A percentile compares a stretch with the other conserved stretches of the same genome.
Evolutionary conservation across 2,797 vertebrate species (phyloP).

Genomic region (Amniataba percoides): DNA sequence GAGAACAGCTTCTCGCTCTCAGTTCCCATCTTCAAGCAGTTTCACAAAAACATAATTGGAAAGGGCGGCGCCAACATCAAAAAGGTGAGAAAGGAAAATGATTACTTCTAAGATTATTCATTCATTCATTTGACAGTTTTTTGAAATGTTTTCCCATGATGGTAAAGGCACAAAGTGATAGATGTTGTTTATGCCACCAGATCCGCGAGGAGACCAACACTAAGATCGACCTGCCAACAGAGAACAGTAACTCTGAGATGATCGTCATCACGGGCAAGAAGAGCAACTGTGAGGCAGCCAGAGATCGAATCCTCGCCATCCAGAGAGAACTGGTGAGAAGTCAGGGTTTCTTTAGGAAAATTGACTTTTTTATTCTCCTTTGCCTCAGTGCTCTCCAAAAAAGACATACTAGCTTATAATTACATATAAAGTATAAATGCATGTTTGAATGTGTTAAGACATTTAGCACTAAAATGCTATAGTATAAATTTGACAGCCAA

Average conservation of each 20-base stretch:
- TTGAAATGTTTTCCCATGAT: background rate
- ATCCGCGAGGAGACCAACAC: slow-evolving; percentile 90
- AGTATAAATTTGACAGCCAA: background rate
- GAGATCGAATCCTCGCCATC: slow-evolving; percentile 87
- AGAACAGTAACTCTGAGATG: slow-evolving; percentile 89
- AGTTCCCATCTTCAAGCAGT: slow-evolving; percentile 89
- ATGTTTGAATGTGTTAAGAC: no score
- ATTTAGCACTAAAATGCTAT: no score
- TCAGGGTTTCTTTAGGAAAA: background rate
- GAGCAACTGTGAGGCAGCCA: slow-evolving; percentile 87
- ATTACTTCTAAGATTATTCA: background rate
- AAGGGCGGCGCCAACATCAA: slow-evolving; percentile 90
- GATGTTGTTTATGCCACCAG: slow-evolving; percentile 61
- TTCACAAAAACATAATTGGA: slow-evolving; percentile 91
- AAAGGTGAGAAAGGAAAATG: slow-evolving; percentile 77
- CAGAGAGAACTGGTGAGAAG: slow-evolving; percentile 86
- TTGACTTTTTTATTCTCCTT: no score
- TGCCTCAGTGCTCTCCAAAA: no score
- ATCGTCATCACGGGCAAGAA: slow-evolving; percentile 89
- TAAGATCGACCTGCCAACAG: slow-evolving; percentile 89
- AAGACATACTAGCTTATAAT: no score
- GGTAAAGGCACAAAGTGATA: background rate
- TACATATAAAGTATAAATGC: no score
- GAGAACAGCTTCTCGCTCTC: slow-evolving; percentile 89
- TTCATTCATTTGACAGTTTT: background rate